A percentile compares a stretch with the other conserved stretches of the same genome.
These are phyloP conservation scores for Chrysaora quinquecirrha DNA, from an alignment of 30 jellyfish, hydroid and myxozoan species.

Conservation along the genomic window DNA sequence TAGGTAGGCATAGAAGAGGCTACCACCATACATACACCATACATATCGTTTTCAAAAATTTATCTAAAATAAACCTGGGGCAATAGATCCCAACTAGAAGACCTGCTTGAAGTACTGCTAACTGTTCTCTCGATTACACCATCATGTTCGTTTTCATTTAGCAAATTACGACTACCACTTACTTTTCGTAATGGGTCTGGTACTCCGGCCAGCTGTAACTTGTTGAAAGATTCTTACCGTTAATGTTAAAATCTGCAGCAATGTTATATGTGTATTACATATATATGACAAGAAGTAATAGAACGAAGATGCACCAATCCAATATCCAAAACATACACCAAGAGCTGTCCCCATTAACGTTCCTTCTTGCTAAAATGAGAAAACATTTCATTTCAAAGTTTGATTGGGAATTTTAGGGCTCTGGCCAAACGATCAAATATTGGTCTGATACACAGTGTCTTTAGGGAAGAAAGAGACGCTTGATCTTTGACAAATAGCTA, in stretches of 20 bases:
- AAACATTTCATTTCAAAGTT: too few relatives aligned
- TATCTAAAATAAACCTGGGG: slow-evolving; percentile 81
- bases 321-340: slow-evolving; percentile 96
- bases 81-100: slow-evolving; percentile 97
- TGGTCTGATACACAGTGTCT: too few relatives aligned
- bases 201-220: too few relatives aligned
- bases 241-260: slow-evolving; percentile 83
- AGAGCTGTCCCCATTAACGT: slow-evolving; percentile 98
- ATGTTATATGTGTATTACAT: slow-evolving; percentile 93
- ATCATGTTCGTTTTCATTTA: slow-evolving; percentile 24
- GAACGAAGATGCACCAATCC: slow-evolving; percentile 94
- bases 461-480: too few relatives aligned
- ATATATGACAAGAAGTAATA: slow-evolving; percentile 85
- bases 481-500: too few relatives aligned
- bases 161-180: slow-evolving; percentile 12
- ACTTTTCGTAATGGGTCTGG: neutral
- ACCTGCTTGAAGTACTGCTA: slow-evolving; percentile 85
- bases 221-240: too few relatives aligned
- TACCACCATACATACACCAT: too few relatives aligned
- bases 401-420: too few relatives aligned
- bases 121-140: slow-evolving; percentile 79
- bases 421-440: too few relatives aligned
- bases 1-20: too few relatives aligned
- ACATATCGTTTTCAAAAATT: too few relatives aligned
- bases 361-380: slow-evolving; percentile 90